These are phyloP conservation scores for Tachyglossus aculeatus DNA, from an alignment of 2,797 vertebrate genomes.

Conservation along the genomic window DNA sequence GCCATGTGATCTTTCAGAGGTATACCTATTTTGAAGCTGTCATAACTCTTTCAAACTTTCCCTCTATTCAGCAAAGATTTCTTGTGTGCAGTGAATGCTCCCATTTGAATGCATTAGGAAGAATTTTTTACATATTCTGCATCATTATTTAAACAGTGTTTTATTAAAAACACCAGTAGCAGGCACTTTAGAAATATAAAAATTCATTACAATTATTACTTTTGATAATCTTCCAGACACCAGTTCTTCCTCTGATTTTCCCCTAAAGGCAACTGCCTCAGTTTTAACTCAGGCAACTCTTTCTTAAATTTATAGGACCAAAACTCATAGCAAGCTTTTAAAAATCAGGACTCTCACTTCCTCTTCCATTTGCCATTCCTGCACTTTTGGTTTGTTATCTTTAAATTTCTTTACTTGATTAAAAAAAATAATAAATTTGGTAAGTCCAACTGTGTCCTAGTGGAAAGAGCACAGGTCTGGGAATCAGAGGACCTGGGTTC, in stretches of 20 bases:
- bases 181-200: background rate
- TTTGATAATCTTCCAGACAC: constrained; percentile 50
- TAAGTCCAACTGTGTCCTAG: too few species aligned
- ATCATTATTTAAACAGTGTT: fast-evolving
- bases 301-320: too few species aligned
- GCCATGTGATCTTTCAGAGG: background rate
- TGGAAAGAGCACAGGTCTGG: too few species aligned
- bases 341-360: too few species aligned
- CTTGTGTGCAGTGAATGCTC: background rate
- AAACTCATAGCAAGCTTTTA: too few species aligned
- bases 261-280: too few species aligned
- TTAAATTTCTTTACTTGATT: too few species aligned
- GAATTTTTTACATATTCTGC: background rate
- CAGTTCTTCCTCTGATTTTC: constrained; percentile 64
- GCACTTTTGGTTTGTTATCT: too few species aligned
- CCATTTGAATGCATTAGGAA: background rate
- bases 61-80: background rate
- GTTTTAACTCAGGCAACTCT: too few species aligned
- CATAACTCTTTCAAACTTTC: constrained; percentile 4
- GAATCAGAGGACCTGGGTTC: too few species aligned
- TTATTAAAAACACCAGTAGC: background rate
- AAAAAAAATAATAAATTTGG: too few species aligned
- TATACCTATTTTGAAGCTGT: background rate
- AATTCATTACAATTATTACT: constrained; percentile 55
- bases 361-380: too few species aligned